Evolutionary conservation across 2,113 vertebrate genomes (phyloP).

Genomic region (Dipodomys spectabilis): DNA sequence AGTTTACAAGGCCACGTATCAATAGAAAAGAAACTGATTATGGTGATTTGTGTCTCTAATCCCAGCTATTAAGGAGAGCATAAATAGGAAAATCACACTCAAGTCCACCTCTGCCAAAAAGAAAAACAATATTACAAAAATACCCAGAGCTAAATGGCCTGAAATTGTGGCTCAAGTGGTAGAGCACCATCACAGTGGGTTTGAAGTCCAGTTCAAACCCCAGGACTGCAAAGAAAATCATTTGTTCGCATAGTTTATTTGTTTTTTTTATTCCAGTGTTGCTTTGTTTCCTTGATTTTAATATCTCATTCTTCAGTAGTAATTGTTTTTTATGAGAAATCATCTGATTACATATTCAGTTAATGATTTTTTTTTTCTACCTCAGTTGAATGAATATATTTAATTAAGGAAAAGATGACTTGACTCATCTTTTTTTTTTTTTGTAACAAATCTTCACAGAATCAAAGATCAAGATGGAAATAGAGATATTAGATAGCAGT

Average conservation of each 20-base stretch:
- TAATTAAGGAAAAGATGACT: neutral
- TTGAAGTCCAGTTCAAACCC: no score
- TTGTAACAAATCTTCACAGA: slow-evolving; percentile 3
- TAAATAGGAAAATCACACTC: no score
- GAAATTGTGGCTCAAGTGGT: no score
- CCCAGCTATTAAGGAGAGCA: no score
- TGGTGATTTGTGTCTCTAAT: no score
- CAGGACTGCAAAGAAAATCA: neutral
- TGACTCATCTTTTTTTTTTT: neutral
- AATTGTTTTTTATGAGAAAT: neutral
- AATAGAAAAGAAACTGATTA: no score
- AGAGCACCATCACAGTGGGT: no score
- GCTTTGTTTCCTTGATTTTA: neutral
- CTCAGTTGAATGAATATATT: neutral
- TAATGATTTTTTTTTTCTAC: neutral
- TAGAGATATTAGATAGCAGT: neutral
- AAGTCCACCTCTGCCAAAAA: no score
- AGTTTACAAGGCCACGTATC: no score
- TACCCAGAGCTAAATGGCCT: no score
- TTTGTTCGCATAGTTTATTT: neutral
- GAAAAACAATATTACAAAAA: no score
- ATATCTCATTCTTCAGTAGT: neutral
- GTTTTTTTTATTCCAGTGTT: neutral
- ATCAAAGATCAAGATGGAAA: neutral
- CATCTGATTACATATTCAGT: neutral